Evolutionary conservation across 2,797 vertebrate genomes (phyloP), one percentile per base, ranked within the genome.

Genomic region (Paedocypris micromegethes): DNA sequence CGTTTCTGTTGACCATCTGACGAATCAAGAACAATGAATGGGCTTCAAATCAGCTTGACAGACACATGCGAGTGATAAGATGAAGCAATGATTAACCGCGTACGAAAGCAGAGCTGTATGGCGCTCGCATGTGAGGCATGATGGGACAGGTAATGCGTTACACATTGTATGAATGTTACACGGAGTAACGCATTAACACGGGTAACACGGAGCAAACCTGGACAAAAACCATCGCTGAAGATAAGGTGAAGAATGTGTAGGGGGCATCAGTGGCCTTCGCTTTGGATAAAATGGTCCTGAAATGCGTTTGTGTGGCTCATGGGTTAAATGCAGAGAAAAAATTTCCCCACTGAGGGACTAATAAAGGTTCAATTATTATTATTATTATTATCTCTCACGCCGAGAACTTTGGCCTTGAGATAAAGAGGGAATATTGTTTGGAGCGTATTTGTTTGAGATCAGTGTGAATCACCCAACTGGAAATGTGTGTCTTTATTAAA

Each of bases 61-160:
- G n/a, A 63, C 1, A 71, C 59, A 48, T 64, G 59, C 76, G 56
- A n/a, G 61, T 50, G 56, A 58, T 61, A 70, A 64, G 9, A 55
- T 42, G 52, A 0, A 38, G 9, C 54, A 86, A 82, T 85, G 55
- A 86, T 86, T 84, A 81, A 79, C 79, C 54, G 60, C 65, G 76
- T 62, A 9, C 8, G 52, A 5, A 72, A 74, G 80, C 78, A 83
- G 40, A 48, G 9, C 3, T 49, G 38, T 61, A 38, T 8, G 46
- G 45, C 6, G 72, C 9, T 50, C 7, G 58, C 8, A 57, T 56
- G 56, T 50, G 5, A 9, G 45, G 40, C 44, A 56, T 37, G 46
- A 51, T 55, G 7, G 3, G 45, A 49, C 40, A 48, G 58, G 9
- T 54, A 2, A 58, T 54, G 47, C 54, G 55, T 9, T 5, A 40